A percentile compares a stretch with the other conserved stretches of the same genome.
These are phyloP conservation scores for Scartelaos histophorus DNA, from an alignment of 2,113 vertebrate genomes.

Conservation along the genomic window DNA sequence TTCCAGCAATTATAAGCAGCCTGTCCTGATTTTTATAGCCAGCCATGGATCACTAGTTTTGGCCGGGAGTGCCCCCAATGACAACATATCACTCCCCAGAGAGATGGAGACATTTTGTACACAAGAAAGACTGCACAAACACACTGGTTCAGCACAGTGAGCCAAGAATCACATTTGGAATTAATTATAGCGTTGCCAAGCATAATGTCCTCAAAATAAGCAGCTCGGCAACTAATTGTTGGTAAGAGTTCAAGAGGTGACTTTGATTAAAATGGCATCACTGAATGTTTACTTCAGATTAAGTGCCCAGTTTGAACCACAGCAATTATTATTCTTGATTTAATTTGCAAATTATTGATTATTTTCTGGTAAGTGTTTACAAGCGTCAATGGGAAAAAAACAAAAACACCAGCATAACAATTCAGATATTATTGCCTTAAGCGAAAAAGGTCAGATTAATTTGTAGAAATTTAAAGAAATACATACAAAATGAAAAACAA, in stretches of 20 bases:
- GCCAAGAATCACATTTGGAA: conserved; percentile 6
- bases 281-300: conserved; percentile 2
- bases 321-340: background rate
- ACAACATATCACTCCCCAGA: conserved; percentile 41
- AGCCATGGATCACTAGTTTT: conserved; percentile 49
- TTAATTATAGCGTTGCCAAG: background rate
- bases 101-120: conserved; percentile 42
- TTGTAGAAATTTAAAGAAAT: background rate
- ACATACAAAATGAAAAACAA: background rate
- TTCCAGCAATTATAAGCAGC: conserved; percentile 71
- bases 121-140: conserved; percentile 22
- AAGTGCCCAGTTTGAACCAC: conserved; percentile 2
- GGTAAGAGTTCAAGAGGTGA: conserved; percentile 11
- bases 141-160: conserved; percentile 11
- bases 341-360: conserved; percentile 1
- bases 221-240: conserved; percentile 6
- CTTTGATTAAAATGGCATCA: conserved; percentile 8
- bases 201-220: background rate
- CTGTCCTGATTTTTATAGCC: conserved; percentile 52
- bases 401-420: background rate
- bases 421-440: background rate
- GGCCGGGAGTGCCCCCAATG: conserved; percentile 35
- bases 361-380: background rate
- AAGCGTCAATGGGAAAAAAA: background rate
- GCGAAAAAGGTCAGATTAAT: background rate